Evolutionary conservation across 2,888 invertebrate species (phyloP), one percentile per base, ranked within the genome.

Genomic region (Agrochola litura): DNA sequence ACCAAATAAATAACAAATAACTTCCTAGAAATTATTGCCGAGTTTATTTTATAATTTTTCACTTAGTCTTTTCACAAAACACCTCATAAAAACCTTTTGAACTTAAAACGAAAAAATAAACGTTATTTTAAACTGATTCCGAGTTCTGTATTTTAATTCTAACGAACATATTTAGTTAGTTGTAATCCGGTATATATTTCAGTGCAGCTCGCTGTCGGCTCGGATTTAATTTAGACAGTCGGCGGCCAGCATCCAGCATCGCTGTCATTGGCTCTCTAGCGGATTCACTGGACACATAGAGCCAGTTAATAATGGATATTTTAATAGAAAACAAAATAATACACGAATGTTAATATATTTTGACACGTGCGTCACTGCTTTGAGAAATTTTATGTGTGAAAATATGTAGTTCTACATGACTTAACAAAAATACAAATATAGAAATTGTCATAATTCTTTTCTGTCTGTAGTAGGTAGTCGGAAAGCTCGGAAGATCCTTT

Each of bases 151-250:
- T 75, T 72, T 75, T 12, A 67, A 79, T 67, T 78, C 66, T 58
- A 65, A 12, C 25, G 60, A 70, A 71, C 56, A 66, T 79, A n/a
- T 54, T 41, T n/a, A 41, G 19, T 71, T 68, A 49, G 41, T 76
- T 77, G 75, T 79, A 75, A 74, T 79, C 65, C 65, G n/a, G n/a
- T 78, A 30, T 52, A 68, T 49, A 79, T 71, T 85, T 77, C 70
- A 81, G 58, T 64, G 67, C 64, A 63, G 72, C 71, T 68, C 68
- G 73, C 65, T 78, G 73, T 78, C 73, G 22, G 66, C 64, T 72
- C 80, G 73, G 78, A 87, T 85, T 87, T 87, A 76, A 79, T 83
- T 83, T 78, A 73, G 75, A 86, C 81, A 79, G 61, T 72, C 75
- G 54, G 56, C 76, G 76, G 68, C 52, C 52, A 52, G 52, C 19